Base-by-base conservation (phyloP, 1,140 invertebrate genomes). In the Megalonaias nervosa region DNA sequence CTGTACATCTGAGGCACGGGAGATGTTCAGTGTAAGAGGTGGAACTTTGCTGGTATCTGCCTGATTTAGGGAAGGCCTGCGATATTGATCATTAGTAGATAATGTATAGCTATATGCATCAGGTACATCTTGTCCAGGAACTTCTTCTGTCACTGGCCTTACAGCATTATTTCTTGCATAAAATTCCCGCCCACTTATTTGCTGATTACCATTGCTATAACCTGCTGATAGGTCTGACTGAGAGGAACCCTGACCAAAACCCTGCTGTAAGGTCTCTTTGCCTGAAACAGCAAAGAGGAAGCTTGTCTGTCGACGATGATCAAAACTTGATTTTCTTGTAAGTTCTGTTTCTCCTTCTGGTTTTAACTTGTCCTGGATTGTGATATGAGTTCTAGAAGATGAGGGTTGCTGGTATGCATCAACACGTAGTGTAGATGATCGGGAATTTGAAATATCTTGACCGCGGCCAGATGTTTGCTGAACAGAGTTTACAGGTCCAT, bases 401-500 rank as follows among this genome's bases (percentile, higher is more conserved):
- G 70, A 95, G 94, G 0, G 95, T 94, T 72, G 95, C 95, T 0
- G 95, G 95, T 0, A 95, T 96, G 38, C 38, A 6, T 48, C 38
- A 48, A 48, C 38, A 48, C 9, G 38, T 48, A 5, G 38, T 48
- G 38, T 48, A 48, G 38, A 6, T 11, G 11, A 48, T 9, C 38
- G 38, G 38, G 38, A 48, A 48, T 48, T 48, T 48, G 38, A 5
- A 48, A 48, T 48, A 11, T 48, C 38, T 48, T 6, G 38, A 48
- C 9, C 9, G 11, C 9, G 38, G 38, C 38, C 38, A 48, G 38
- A 48, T 48, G 38, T 48, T 48, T 6, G 38, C 38, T 11, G 38
- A 1, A 48, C 38, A 48, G 38, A 48, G 38, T 48, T 48, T 48
- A 48, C 38, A 48, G 38, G 38, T 11, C 38, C 38, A 9, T 48